Evolutionary conservation across 2,797 vertebrate species (phyloP), one percentile per base, ranked within the genome.

Genomic region (Acanthopagrus latus): DNA sequence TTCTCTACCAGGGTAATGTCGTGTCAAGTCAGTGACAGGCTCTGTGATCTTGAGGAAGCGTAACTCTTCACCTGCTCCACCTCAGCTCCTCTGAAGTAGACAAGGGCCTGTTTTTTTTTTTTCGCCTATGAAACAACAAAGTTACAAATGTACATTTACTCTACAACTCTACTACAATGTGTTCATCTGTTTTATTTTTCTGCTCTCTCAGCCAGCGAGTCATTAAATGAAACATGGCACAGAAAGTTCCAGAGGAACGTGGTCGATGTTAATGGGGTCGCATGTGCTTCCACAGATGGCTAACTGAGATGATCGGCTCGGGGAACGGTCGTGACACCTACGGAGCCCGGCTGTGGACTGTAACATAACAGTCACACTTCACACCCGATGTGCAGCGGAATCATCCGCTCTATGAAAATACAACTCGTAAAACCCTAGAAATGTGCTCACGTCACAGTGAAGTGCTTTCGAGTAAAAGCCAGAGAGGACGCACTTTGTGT

Each of bases 191-290:
- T 66, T 38, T 3, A 33, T 29, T 21, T 38, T 66, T 64, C 16
- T 21, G 13, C n/a, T 59, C 5, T 38, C n/a, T 38, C 21, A 10
- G 33, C 27, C 27, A 55, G 29, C 2, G 0, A 11, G 74, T 65
- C 80, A 70, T 72, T 20, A 54, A 54, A 69, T 65, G 38, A 79
- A 65, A 75, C 13, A 68, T 43, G 47, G 67, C 60, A 63, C 52
- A 65, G 58, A 27, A 66, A 47, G 48, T 33, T 75, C 55, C 10
- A n/a, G 33, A 52, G 44, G 76, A 74, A 50, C 64, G 58, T 66
- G 41, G 13, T 74, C 29, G 52, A 12, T 68, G 70, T 85, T 81
- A 67, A 81, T 80, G 74, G 41, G 23, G 47, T 66, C 66, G 51
- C 29, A 44, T 75, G 74, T 57, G 44, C 29, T 74, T 82, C 70